Base-by-base conservation (phyloP, 2,797 vertebrate genomes). In the Thunnus albacares region DNA sequence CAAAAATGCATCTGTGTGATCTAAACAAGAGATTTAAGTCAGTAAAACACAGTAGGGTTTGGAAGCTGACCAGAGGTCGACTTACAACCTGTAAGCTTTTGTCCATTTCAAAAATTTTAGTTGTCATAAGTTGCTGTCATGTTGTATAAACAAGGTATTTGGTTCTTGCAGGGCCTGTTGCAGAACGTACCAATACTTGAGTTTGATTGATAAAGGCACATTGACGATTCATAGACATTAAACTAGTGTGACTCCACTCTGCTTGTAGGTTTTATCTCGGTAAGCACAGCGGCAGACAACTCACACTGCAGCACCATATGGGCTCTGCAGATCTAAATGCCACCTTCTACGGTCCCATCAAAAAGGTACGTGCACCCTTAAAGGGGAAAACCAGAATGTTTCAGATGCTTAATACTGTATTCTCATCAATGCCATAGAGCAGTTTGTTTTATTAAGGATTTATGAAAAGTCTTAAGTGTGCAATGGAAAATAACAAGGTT, bases 231-330 rank as follows among this genome's bases (percentile, higher is more conserved):
- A 26, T 68, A 30, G 28, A 75, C 14, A 11, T 61, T 84, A 49
- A 86, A 57, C 45, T 71, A 1, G 4, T 71, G 14, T 65, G 38
- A 66, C 53, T 65, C 30, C 17, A 10, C 11, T 64, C 62, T 81
- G 60, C 43, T 64, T 87, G 33, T 75, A 99, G 98, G 93, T 99
- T 99, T 97, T 99, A 99, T 94, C 97, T 99, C 91, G 98, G 98
- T 76, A 99, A 99, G 94, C 98, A 99, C 91, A 99, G 98, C 73
- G 98, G 98, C 75, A 95, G 98, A 81, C 98, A 99, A 89, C 97
- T 99, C 88, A 99, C 98, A 71, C 96, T 99, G 86, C 98, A 99
- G 91, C 98, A 99, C 83, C 98, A 99, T 67, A 99, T 99, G 98
- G 98, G 98, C 64, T 99, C 98, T 84, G 98, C 98, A 76, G 98